phyloP scores from a whole-genome alignment of 1,140 invertebrate species.

The Diabrotica virgifera region DNA sequence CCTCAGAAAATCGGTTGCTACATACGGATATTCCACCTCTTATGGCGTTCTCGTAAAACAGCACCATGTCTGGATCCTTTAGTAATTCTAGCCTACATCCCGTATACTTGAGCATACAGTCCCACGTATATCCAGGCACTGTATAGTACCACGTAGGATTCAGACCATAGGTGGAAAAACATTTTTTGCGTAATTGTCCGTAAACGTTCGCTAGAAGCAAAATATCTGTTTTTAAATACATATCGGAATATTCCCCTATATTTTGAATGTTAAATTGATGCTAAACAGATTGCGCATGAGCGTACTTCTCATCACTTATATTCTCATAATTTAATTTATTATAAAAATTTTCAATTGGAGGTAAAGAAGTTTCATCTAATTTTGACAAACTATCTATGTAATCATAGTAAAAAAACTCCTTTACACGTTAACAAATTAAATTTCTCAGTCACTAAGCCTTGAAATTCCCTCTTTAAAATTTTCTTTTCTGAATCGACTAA shows the following conservation, averaged over 20 bases:
- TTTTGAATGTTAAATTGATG: too few relatives aligned
- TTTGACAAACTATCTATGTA: conserved; percentile 40
- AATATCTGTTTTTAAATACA: too few relatives aligned
- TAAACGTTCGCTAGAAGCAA: too few relatives aligned
- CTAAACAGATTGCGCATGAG: too few relatives aligned
- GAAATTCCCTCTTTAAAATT: too few relatives aligned
- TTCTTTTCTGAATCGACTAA: too few relatives aligned
- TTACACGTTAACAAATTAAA: conserved; percentile 39
- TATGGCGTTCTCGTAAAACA: conserved; percentile 45
- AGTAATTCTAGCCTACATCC: conserved; percentile 39
- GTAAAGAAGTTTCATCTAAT: conserved; percentile 41
- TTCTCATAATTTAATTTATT: conserved; percentile 38
- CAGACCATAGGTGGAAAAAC: conserved; percentile 33
- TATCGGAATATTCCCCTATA: conserved; percentile 23
- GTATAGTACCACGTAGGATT: too few relatives aligned
- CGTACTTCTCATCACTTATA: not conserved
- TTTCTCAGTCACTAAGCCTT: conserved; percentile 1
- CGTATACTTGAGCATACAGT: conserved; percentile 36
- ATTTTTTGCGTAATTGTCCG: conserved; percentile 46
- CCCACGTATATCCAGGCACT: too few relatives aligned
- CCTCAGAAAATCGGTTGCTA: conserved; percentile 40
- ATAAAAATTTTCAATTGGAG: conserved; percentile 42
- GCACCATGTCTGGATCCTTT: conserved; percentile 45
- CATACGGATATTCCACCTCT: conserved; percentile 44
- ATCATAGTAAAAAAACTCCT: conserved; percentile 6